Conservation (phyloP, 2,113 vertebrate species). For the Rafetus swinhoei region DNA sequence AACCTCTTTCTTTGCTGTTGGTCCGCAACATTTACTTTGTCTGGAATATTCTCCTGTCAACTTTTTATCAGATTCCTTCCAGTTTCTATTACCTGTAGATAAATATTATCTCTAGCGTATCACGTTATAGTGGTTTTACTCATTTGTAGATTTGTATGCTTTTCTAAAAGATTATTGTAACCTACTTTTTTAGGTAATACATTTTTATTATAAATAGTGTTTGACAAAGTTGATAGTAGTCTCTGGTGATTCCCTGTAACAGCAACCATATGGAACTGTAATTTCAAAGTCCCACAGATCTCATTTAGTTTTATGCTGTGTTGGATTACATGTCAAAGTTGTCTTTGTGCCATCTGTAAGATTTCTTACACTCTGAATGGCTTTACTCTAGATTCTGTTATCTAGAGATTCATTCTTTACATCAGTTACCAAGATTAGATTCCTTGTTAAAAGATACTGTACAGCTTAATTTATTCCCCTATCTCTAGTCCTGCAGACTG, state of each 20-base stretch:
- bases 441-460: constrained; percentile 36
- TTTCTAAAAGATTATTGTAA: constrained; percentile 4
- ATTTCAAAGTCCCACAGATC: constrained; percentile 62
- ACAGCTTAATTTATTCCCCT: constrained; percentile 42
- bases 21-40: neutral
- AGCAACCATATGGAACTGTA: constrained; percentile 49
- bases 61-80: constrained; percentile 7
- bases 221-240: constrained; percentile 40
- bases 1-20: neutral
- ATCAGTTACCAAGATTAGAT: constrained; percentile 9
- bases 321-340: constrained; percentile 60
- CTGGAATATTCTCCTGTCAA: neutral
- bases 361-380: constrained; percentile 37
- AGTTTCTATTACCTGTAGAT: neutral
- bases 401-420: constrained; percentile 20
- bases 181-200: constrained; percentile 7
- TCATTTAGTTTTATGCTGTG: constrained; percentile 15
- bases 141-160: neutral
- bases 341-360: constrained; percentile 62
- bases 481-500: neutral
- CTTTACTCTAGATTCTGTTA: constrained; percentile 23
- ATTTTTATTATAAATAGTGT: constrained; percentile 47
- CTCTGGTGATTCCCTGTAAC: constrained; percentile 33
- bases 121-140: neutral
- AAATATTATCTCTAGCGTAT: neutral